Conservation (phyloP, 2,113 vertebrate genomes). For the Lophius piscatorius region DNA sequence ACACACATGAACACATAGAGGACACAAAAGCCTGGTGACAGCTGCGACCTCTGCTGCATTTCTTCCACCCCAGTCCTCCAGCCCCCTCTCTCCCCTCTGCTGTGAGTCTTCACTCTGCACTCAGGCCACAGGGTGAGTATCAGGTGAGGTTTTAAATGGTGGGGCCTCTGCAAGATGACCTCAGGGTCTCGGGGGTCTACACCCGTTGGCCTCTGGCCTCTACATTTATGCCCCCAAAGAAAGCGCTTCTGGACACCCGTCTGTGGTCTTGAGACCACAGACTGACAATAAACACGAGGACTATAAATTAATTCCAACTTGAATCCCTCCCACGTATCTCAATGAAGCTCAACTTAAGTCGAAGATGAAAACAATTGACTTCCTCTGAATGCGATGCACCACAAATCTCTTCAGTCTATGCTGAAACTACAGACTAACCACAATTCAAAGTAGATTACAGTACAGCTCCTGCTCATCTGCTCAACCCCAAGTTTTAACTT, state of each 20-base stretch:
- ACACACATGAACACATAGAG: conserved; percentile 2
- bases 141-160: conserved; percentile 81
- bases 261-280: conserved; percentile 51
- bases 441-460: conserved; percentile 28
- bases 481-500: conserved; percentile 45
- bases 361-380: conserved; percentile 22
- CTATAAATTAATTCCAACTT: conserved; percentile 40
- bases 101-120: conserved; percentile 78
- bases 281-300: conserved; percentile 43
- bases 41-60: conserved; percentile 58
- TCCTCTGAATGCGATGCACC: not conserved
- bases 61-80: conserved; percentile 11
- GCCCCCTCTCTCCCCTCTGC: conserved; percentile 50
- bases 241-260: conserved; percentile 39
- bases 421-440: conserved; percentile 28
- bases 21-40: conserved; percentile 54
- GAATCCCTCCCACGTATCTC: conserved; percentile 28
- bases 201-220: conserved; percentile 68
- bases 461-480: conserved; percentile 27
- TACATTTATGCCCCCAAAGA: conserved; percentile 59
- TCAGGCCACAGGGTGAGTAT: conserved; percentile 78
- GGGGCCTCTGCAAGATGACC: conserved; percentile 72
- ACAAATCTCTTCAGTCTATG: not conserved
- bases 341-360: conserved; percentile 6
- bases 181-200: conserved; percentile 71